Evolutionary conservation across 2,797 vertebrate species (phyloP).

Genomic region (Champsocephalus esox): DNA sequence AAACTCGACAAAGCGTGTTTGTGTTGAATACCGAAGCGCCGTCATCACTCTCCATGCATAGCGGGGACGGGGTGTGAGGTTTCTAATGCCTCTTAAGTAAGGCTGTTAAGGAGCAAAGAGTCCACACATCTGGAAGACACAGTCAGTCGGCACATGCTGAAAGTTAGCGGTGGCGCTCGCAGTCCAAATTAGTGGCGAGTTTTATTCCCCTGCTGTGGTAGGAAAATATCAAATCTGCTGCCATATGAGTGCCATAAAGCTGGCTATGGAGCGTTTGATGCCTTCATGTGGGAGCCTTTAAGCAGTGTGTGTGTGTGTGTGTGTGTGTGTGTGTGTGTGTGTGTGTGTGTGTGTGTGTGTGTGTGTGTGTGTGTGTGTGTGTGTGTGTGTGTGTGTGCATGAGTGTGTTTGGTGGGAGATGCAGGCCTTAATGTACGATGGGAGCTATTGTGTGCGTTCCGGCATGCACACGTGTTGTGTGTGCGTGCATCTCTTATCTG

Average conservation of each 20-base stretch:
- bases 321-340: constrained; percentile 11
- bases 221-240: constrained; percentile 90
- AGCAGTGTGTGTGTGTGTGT: constrained; percentile 57
- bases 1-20: constrained; percentile 44
- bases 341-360: constrained; percentile 15
- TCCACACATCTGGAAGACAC: constrained; percentile 87
- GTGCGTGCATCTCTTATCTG: constrained; percentile 48
- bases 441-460: constrained; percentile 70
- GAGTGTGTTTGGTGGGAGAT: constrained; percentile 62
- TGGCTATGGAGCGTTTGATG: constrained; percentile 87
- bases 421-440: constrained; percentile 68
- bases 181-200: constrained; percentile 90
- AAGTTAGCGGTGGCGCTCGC: constrained; percentile 87
- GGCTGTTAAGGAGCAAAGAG: constrained; percentile 83
- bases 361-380: constrained; percentile 13
- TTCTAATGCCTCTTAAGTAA: constrained; percentile 80
- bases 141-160: constrained; percentile 85
- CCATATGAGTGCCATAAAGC: constrained; percentile 90
- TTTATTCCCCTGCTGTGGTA: constrained; percentile 89
- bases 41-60: constrained; percentile 59
- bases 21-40: constrained; percentile 57
- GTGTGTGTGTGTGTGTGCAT: constrained; percentile 29
- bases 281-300: constrained; percentile 89
- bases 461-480: constrained; percentile 61
- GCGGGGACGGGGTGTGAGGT: constrained; percentile 69